Percentiles rank a stretch among this genome's conserved stretches.
phyloP scores from a whole-genome alignment of 2,113 vertebrate genomes.

The Tretioscincus oriximinensis region DNA sequence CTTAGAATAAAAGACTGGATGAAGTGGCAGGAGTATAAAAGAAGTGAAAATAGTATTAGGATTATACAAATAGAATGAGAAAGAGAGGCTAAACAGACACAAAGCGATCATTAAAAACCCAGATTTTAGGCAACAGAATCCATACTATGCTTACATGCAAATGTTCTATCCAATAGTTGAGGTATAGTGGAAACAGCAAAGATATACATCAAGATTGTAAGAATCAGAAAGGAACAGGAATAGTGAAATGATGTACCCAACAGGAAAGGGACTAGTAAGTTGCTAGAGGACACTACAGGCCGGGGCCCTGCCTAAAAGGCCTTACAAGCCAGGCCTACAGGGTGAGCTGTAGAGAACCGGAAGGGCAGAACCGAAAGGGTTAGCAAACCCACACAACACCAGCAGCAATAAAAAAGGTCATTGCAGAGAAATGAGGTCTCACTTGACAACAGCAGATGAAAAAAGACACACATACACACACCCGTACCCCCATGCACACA shows the following conservation, averaged over 20 bases:
- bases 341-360: neutral
- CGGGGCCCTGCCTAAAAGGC: neutral
- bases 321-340: slow-evolving; percentile 7
- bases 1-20: slow-evolving; percentile 31
- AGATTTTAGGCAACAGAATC: neutral
- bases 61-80: neutral
- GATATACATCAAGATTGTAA: neutral
- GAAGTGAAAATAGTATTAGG: slow-evolving; percentile 46
- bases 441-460: slow-evolving; percentile 26
- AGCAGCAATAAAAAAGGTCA: slow-evolving; percentile 64
- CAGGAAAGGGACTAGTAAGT: neutral
- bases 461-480: neutral
- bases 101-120: neutral
- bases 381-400: neutral
- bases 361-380: neutral
- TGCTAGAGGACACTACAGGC: neutral
- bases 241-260: neutral
- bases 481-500: neutral
- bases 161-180: no score
- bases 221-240: neutral
- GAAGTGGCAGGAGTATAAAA: slow-evolving; percentile 12
- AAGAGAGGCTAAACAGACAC: slow-evolving; percentile 6
- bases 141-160: neutral
- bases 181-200: no score
- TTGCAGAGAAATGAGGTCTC: slow-evolving; percentile 46